Evolutionary conservation across 2,888 invertebrate genomes (phyloP).

Genomic region (Cheilosia urbana): DNA sequence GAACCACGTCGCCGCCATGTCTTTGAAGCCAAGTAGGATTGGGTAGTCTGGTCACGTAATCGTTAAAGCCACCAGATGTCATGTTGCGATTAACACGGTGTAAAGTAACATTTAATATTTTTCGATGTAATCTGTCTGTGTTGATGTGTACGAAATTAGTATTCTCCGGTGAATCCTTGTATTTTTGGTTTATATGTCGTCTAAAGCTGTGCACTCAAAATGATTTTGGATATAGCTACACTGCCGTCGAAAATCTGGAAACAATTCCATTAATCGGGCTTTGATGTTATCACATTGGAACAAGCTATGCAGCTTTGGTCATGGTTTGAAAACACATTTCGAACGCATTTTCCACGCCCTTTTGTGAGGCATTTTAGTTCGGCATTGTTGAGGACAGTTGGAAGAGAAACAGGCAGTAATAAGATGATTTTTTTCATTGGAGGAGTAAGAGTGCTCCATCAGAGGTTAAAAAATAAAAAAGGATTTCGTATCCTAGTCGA

Average conservation of each 20-base stretch:
- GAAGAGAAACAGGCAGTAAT: too few relatives aligned
- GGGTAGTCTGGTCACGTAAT: constrained; percentile 76
- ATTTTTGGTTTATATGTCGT: constrained; percentile 23
- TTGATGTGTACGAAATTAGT: constrained; percentile 67
- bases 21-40: constrained; percentile 16
- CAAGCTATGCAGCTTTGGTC: neutral
- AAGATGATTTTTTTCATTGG: too few relatives aligned
- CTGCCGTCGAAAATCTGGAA: neutral
- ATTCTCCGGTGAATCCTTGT: constrained; percentile 52
- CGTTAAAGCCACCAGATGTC: constrained; percentile 78
- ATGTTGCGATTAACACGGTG: constrained; percentile 78
- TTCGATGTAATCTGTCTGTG: constrained; percentile 77
- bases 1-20: constrained; percentile 5
- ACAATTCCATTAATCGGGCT: neutral
- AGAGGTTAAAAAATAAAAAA: too few relatives aligned
- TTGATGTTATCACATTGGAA: neutral
- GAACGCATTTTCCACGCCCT: too few relatives aligned
- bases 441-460: too few relatives aligned
- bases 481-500: too few relatives aligned
- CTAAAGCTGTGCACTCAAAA: constrained; percentile 18
- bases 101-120: constrained; percentile 76
- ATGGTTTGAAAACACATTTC: neutral
- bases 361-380: too few relatives aligned
- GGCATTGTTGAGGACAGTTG: too few relatives aligned
- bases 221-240: constrained; percentile 13